These are phyloP conservation scores for Dicentrarchus labrax DNA, from an alignment of 2,113 vertebrate genomes.

Conservation along the genomic window DNA sequence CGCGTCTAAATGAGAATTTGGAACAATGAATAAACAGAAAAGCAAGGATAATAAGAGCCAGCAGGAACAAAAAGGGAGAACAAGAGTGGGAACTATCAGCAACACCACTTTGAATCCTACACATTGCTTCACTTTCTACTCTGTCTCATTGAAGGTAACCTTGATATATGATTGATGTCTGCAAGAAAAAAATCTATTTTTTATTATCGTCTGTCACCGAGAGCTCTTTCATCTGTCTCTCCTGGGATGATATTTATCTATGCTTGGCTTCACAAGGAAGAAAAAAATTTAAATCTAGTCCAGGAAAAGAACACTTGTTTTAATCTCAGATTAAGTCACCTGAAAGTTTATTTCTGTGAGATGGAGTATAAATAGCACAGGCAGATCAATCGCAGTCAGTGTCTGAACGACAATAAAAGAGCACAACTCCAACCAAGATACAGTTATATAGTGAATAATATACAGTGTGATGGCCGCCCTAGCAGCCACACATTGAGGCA, in stretches of 20 bases:
- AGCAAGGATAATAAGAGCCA: conserved; percentile 6
- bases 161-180: conserved; percentile 61
- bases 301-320: conserved; percentile 53
- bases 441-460: no score
- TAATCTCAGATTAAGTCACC: conserved; percentile 47
- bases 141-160: conserved; percentile 50
- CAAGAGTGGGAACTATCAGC: conserved; percentile 14
- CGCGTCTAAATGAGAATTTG: conserved; percentile 11
- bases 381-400: background rate
- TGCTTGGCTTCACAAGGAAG: conserved; percentile 23
- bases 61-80: conserved; percentile 31
- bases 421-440: no score
- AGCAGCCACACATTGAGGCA: no score
- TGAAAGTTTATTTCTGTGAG: conserved; percentile 18
- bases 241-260: conserved; percentile 29
- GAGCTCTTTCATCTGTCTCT: conserved; percentile 52
- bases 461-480: no score
- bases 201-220: conserved; percentile 45
- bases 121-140: conserved; percentile 23
- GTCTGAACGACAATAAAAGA: no score
- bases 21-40: conserved; percentile 1
- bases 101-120: conserved; percentile 3
- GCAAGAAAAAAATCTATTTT: conserved; percentile 58
- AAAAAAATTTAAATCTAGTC: conserved; percentile 28
- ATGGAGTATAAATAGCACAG: conserved; percentile 15